phyloP scores from a whole-genome alignment of 2,797 vertebrate genomes.

The Gymnothorax reevesii region DNA sequence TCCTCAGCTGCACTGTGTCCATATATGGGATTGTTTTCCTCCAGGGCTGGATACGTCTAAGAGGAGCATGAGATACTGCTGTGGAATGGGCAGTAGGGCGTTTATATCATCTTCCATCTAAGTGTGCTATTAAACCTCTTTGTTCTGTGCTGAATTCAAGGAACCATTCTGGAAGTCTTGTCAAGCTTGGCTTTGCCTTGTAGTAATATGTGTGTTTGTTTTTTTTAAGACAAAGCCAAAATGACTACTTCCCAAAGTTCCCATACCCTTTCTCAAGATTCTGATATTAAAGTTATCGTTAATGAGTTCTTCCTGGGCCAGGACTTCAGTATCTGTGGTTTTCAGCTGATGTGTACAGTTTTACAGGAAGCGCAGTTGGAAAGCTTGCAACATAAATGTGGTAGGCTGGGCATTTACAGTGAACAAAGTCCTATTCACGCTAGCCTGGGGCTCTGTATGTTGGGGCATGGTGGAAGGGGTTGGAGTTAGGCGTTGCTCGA shows the following conservation, averaged over 20 bases:
- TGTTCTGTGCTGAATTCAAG: constrained; percentile 15
- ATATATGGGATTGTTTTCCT: constrained; percentile 33
- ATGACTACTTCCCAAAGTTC: neutral
- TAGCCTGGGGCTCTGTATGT: neutral
- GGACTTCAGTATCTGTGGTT: neutral
- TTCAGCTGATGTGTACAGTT: neutral
- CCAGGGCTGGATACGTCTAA: neutral
- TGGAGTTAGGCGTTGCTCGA: no score
- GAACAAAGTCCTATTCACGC: neutral
- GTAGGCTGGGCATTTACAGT: neutral
- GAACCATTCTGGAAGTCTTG: neutral
- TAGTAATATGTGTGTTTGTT: no score
- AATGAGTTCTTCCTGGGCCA: constrained; percentile 15
- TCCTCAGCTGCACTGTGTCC: constrained; percentile 5
- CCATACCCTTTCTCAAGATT: neutral
- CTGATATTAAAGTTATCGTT: neutral
- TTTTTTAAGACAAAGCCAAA: neutral
- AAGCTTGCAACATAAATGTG: neutral
- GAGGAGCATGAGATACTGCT: neutral
- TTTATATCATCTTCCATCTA: constrained; percentile 10
- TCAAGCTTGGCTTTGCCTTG: neutral
- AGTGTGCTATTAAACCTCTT: constrained; percentile 14
- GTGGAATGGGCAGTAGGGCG: constrained; percentile 17
- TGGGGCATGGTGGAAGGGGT: neutral
- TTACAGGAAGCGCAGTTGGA: neutral